Percentiles rank a stretch among this genome's conserved stretches.
Conservation (phyloP, 2,113 vertebrate species). For the Axis porcinus region DNA sequence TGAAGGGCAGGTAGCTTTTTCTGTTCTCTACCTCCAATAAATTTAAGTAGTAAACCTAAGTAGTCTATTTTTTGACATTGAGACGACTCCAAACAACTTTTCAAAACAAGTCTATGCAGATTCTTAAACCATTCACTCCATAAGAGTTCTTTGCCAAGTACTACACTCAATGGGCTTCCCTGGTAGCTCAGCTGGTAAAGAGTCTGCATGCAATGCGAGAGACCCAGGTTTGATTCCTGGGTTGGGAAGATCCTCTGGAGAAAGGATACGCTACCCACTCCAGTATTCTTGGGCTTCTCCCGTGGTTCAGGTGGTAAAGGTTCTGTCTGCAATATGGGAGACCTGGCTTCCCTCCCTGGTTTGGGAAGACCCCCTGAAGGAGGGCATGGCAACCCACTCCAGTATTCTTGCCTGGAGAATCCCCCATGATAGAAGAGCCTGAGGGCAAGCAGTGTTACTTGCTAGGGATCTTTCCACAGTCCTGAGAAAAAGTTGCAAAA, state of each 20-base stretch:
- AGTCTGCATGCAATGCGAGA: accelerated
- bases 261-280: neutral
- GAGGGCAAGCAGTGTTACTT: neutral
- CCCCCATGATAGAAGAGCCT: neutral
- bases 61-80: neutral
- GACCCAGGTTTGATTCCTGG: neutral
- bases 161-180: neutral
- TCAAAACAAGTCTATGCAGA: neutral
- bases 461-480: neutral
- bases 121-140: neutral
- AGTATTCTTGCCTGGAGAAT: neutral
- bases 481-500: neutral
- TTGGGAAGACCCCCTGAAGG: neutral
- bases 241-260: neutral
- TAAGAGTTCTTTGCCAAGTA: neutral
- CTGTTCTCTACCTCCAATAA: neutral
- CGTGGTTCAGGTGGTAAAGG: neutral
- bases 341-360: neutral
- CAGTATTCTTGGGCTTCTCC: neutral
- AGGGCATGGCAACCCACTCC: neutral
- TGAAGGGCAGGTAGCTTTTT: neutral
- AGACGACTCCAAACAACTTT: neutral
- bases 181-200: neutral
- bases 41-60: neutral
- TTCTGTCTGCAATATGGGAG: neutral